Base-by-base conservation (phyloP, 2,888 invertebrate genomes). In the Thymelicus lineola region DNA sequence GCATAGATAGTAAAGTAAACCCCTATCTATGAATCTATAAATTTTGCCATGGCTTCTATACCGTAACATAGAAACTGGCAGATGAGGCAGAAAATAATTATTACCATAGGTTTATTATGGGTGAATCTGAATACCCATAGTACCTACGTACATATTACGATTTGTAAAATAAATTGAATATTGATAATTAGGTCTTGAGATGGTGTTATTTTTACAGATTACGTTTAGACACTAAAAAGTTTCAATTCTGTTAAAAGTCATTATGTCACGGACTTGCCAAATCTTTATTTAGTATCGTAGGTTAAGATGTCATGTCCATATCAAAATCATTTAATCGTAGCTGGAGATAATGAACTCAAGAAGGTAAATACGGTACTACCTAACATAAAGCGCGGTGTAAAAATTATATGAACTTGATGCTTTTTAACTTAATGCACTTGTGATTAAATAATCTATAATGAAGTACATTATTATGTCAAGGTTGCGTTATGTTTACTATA, bases 231-330 rank as follows among this genome's bases (percentile, higher is more conserved):
- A 9, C 10, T 42, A 42, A 42, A 42, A 42, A 42, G 42, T 42
- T 42, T 42, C 12, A 38, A 42, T 42, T 42, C 42, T 1, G 4
- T 10, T 38, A 15, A 12, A 59, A 59, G 59, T 42, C 59, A 59
- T 42, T 61, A 6, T 48, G 46, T 14, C 48, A 61, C 15, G 9
- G 9, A 17, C 4, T 6, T 50, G 62, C 17, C 62, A 62, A 62
- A 36, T 28, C 28, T 60, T 28, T 60, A 38, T 59, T 66, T 42
- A 53, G 28, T 38, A 50, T 66, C 17, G 50, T 61, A 87, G 86
- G 83, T 89, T 89, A 90, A 86, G 81, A 93, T 93, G 93, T 85
- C 90, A 89, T 93, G 94, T 85, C 91, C 93, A 77, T 91, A 87
- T 90, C 91, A 93, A 86, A 90, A 92, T 83, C 86, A 94, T 82